These are phyloP conservation scores for Teleiodes luculella DNA, from an alignment of 2,888 invertebrate genomes.

Conservation along the genomic window DNA sequence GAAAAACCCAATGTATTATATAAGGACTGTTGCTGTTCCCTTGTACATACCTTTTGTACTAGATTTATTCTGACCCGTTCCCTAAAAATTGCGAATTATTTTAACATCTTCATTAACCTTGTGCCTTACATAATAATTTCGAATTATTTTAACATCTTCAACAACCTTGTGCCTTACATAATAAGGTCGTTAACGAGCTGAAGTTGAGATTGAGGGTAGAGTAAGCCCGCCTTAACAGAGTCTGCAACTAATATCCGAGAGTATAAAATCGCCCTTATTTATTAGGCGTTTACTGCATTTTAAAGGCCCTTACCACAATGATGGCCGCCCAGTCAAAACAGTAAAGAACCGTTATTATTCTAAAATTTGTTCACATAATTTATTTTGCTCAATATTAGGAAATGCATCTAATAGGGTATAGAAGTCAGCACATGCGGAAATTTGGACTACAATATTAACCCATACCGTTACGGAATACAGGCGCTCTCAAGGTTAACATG, in stretches of 20 bases:
- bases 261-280: slow-evolving; percentile 3
- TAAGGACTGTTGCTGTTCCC: no score
- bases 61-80: not conserved
- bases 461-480: no score
- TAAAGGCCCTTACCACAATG: not conserved
- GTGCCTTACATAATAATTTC: slow-evolving; percentile 15
- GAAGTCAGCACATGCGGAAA: no score
- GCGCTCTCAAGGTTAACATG: no score
- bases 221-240: not conserved
- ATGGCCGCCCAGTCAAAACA: no score
- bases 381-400: no score
- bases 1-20: no score
- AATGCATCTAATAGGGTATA: no score
- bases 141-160: slow-evolving; percentile 9
- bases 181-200: slow-evolving; percentile 16
- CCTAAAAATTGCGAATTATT: slow-evolving; percentile 3
- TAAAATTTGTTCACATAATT: no score
- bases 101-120: slow-evolving; percentile 10
- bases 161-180: slow-evolving; percentile 14
- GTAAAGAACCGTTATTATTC: no score
- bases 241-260: slow-evolving; percentile 6
- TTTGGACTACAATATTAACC: no score
- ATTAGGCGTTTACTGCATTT: slow-evolving; percentile 1
- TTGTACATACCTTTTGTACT: no score
- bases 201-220: slow-evolving; percentile 1